These are phyloP conservation scores for Pollenia labialis DNA, from an alignment of 2,888 invertebrate species.

Conservation along the genomic window DNA sequence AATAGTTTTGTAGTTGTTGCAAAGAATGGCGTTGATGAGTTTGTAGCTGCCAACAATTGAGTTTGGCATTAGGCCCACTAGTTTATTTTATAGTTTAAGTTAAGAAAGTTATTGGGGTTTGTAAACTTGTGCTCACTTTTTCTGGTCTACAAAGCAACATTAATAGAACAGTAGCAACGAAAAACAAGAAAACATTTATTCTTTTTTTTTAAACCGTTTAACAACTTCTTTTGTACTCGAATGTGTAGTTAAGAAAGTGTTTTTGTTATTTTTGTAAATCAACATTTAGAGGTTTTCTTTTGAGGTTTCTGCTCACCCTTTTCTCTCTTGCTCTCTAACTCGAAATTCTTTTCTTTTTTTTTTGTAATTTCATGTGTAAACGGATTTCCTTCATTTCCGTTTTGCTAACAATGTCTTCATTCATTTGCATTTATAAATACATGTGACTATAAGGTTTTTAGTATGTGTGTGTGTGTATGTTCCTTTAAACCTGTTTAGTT, in stretches of 20 bases:
- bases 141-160: background rate
- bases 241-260: background rate
- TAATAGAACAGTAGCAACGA: background rate
- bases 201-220: slow-evolving; percentile 44
- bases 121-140: slow-evolving; percentile 6
- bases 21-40: background rate
- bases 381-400: slow-evolving; percentile 73
- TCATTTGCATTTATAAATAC: slow-evolving; percentile 31
- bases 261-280: slow-evolving; percentile 48
- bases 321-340: background rate
- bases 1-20: background rate
- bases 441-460: background rate
- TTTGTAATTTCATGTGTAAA: slow-evolving; percentile 67
- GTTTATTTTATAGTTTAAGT: background rate
- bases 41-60: background rate
- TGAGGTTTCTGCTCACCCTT: background rate
- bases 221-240: background rate
- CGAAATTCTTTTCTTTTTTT: slow-evolving; percentile 16
- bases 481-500: background rate
- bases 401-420: slow-evolving; percentile 71
- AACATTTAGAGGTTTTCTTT: slow-evolving; percentile 37
- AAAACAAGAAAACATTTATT: slow-evolving; percentile 39
- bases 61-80: slow-evolving; percentile 16
- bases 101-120: slow-evolving; percentile 30
- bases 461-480: background rate